Percentiles rank a stretch among this genome's conserved stretches.
These are phyloP conservation scores for Abscondita cerata DNA, from an alignment of 2,888 invertebrate species.

Conservation along the genomic window DNA sequence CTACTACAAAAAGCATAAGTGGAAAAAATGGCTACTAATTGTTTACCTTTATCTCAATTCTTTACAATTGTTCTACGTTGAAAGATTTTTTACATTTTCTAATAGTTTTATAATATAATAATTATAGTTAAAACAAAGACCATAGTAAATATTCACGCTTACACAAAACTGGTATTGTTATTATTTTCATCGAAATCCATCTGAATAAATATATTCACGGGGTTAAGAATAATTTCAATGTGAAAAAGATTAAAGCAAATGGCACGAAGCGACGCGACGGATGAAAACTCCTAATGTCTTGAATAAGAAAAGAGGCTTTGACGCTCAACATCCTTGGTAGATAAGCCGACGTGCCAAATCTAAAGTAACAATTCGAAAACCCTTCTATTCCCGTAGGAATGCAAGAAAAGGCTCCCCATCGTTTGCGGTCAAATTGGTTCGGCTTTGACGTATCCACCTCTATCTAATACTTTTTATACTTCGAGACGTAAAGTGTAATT, in stretches of 20 bases:
- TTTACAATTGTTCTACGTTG: no score
- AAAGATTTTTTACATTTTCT: no score
- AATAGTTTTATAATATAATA: no score
- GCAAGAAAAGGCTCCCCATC: slow-evolving; percentile 14
- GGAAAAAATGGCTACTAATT: no score
- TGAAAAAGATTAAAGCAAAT: background rate
- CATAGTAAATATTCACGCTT: no score
- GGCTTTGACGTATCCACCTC: slow-evolving; percentile 10
- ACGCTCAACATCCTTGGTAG: slow-evolving; percentile 13
- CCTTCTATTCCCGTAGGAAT: slow-evolving; percentile 15
- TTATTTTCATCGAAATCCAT: no score
- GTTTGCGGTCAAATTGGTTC: slow-evolving; percentile 18
- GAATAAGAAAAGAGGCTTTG: slow-evolving; percentile 11
- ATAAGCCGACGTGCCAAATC: slow-evolving; percentile 16
- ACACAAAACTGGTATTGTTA: no score
- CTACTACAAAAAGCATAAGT: no score
- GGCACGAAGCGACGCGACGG: background rate
- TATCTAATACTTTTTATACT: background rate
- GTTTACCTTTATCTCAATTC: no score
- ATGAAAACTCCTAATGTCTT: slow-evolving; percentile 8
- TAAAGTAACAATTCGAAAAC: slow-evolving; percentile 15
- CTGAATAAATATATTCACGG: no score
- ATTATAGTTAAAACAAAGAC: no score
- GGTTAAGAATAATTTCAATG: background rate
- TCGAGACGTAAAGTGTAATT: slow-evolving; percentile 5